A percentile compares a stretch with the other conserved stretches of the same genome.
phyloP scores from a whole-genome alignment of 1,140 invertebrate genomes.

The Orchesella cincta region DNA sequence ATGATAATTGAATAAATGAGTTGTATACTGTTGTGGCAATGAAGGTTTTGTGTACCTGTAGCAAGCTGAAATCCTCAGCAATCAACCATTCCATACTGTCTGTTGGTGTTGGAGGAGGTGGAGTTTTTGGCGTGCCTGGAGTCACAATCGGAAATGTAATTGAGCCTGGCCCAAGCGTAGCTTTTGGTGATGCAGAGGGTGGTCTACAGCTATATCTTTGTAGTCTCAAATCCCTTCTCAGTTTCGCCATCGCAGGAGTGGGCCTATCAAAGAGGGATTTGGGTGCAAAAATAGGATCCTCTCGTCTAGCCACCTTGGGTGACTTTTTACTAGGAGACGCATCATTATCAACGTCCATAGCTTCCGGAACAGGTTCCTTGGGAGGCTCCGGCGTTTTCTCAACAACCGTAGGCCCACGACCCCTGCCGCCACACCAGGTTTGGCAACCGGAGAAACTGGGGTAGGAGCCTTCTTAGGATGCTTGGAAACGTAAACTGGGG shows the following conservation, averaged over 20 bases:
- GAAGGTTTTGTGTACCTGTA: slow-evolving; percentile 62
- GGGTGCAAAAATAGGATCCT: slow-evolving; percentile 75
- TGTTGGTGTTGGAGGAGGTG: slow-evolving; percentile 63
- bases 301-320: slow-evolving; percentile 67
- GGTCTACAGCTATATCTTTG: slow-evolving; percentile 71
- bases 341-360: background rate
- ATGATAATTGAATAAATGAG: no score
- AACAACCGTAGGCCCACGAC: background rate
- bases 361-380: background rate
- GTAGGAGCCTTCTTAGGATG: slow-evolving; percentile 21
- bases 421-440: background rate
- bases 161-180: slow-evolving; percentile 51
- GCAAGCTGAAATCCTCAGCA: slow-evolving; percentile 82
- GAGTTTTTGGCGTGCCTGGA: slow-evolving; percentile 54
- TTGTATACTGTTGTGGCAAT: background rate
- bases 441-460: background rate
- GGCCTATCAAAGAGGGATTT: slow-evolving; percentile 86
- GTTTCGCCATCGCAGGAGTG: slow-evolving; percentile 72
- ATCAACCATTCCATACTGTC: slow-evolving; percentile 81
- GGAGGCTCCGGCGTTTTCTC: slow-evolving; percentile 3
- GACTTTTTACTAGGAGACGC: slow-evolving; percentile 46
- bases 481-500: slow-evolving; percentile 72
- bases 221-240: slow-evolving; percentile 73
- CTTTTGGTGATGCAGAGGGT: slow-evolving; percentile 31
- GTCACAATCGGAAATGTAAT: slow-evolving; percentile 65